A percentile compares a stretch with the other conserved stretches of the same genome.
These are phyloP conservation scores for Cnemophilus loriae DNA, from an alignment of 2,113 vertebrate genomes.

Conservation along the genomic window DNA sequence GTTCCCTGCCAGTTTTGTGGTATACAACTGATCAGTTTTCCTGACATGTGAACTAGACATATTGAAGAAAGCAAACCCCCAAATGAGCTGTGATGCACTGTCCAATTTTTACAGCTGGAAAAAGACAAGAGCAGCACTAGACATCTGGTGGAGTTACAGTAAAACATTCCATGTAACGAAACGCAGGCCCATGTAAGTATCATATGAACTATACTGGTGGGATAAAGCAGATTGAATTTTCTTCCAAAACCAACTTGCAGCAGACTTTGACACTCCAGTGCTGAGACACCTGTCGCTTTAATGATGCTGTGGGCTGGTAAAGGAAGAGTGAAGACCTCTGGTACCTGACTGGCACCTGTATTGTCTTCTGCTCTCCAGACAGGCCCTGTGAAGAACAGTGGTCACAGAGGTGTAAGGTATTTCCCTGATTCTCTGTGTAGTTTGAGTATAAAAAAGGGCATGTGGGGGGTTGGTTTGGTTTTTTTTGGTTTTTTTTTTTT, in stretches of 20 bases:
- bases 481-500: neutral
- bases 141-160: neutral
- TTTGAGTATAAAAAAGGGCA: neutral
- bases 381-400: neutral
- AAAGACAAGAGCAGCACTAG: neutral
- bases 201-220: neutral
- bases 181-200: neutral
- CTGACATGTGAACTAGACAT: neutral
- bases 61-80: neutral
- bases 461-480: accelerated
- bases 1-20: neutral
- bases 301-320: neutral
- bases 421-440: neutral
- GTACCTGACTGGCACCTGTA: accelerated
- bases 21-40: neutral
- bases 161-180: neutral
- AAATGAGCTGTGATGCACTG: neutral
- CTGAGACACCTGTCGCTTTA: neutral
- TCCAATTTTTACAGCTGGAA: neutral
- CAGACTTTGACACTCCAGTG: neutral
- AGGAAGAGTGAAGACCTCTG: neutral
- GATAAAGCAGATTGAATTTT: neutral
- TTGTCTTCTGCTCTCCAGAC: neutral
- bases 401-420: accelerated
- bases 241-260: neutral